Percentiles rank a stretch among this genome's conserved stretches.
Evolutionary conservation across 1,140 invertebrate genomes (phyloP).

Genomic region (Tetraneura akinire): DNA sequence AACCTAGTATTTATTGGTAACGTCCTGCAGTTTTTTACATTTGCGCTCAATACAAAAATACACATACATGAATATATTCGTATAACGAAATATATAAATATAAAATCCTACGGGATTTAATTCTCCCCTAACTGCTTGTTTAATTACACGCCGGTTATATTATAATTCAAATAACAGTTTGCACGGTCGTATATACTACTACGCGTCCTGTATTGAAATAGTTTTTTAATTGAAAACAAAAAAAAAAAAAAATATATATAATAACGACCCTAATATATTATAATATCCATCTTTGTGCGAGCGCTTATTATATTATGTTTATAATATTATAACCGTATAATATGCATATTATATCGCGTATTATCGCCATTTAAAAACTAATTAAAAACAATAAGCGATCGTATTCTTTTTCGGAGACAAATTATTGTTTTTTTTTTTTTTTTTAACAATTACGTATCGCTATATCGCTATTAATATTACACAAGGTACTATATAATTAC

Average conservation of each 20-base stretch:
- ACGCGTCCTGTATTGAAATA: slow-evolving; percentile 18
- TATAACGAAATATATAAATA: slow-evolving; percentile 32
- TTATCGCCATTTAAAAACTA: background rate
- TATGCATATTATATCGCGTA: background rate
- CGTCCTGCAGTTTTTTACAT: slow-evolving; percentile 21
- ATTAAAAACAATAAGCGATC: background rate
- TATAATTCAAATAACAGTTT: slow-evolving; percentile 46
- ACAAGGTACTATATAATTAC: too few species aligned
- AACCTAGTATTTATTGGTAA: slow-evolving; percentile 28
- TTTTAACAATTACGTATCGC: too few species aligned
- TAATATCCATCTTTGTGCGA: background rate
- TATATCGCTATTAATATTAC: too few species aligned
- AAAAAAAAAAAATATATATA: too few species aligned
- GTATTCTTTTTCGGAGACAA: too few species aligned
- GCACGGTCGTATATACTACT: background rate
- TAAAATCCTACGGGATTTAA: slow-evolving; percentile 45
- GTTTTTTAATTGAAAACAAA: slow-evolving; percentile 47
- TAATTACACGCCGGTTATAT: slow-evolving; percentile 44
- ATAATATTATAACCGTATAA: background rate
- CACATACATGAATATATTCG: slow-evolving; percentile 18
- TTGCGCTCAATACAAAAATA: background rate
- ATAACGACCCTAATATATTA: slow-evolving; percentile 31
- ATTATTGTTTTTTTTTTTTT: too few species aligned
- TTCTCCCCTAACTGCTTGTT: slow-evolving; percentile 35
- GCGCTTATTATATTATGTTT: background rate